A percentile compares a stretch with the other conserved stretches of the same genome.
Evolutionary conservation across 1,140 invertebrate genomes (phyloP).

Genomic region (Drosophila orena): DNA sequence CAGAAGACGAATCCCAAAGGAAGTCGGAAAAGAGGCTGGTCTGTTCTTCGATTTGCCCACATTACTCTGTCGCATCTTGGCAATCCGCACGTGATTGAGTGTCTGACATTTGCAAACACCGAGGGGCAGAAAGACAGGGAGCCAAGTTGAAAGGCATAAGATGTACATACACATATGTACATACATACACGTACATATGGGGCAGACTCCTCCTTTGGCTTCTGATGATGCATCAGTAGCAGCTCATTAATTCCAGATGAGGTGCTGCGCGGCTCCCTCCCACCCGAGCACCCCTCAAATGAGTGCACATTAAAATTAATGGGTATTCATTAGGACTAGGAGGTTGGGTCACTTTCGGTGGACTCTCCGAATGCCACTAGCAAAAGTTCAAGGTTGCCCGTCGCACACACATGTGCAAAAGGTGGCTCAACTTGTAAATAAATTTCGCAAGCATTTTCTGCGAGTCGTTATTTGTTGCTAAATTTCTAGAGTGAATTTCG

Average conservation of each 20-base stretch:
- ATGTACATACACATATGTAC: too few relatives aligned
- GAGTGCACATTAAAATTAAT: slow-evolving; percentile 65
- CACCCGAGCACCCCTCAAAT: slow-evolving; percentile 12
- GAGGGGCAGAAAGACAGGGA: slow-evolving; percentile 9
- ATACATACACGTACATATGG: not conserved
- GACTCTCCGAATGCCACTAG: slow-evolving; percentile 1
- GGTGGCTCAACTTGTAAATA: slow-evolving; percentile 13
- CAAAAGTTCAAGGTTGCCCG: slow-evolving; percentile 54
- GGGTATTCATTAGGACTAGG: slow-evolving; percentile 56
- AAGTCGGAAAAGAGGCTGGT: slow-evolving; percentile 5
- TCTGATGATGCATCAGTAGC: slow-evolving; percentile 44
- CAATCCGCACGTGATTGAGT: slow-evolving; percentile 58
- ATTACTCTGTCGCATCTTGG: slow-evolving; percentile 18
- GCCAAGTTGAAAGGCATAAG: slow-evolving; percentile 29
- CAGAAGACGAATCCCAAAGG: slow-evolving; percentile 10
- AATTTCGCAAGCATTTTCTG: slow-evolving; percentile 17
- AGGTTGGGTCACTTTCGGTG: slow-evolving; percentile 16
- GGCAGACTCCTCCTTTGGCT: slow-evolving; percentile 4
- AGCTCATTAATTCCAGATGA: slow-evolving; percentile 67
- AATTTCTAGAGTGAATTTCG: slow-evolving; percentile 26
- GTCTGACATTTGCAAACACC: slow-evolving; percentile 57
- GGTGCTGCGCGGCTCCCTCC: slow-evolving; percentile 1
- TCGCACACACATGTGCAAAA: not conserved
- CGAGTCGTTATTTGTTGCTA: slow-evolving; percentile 23
- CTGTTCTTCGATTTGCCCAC: slow-evolving; percentile 20